phyloP scores from a whole-genome alignment of 35 echinoderm and acorn worm species.

The Patiria miniata region DNA sequence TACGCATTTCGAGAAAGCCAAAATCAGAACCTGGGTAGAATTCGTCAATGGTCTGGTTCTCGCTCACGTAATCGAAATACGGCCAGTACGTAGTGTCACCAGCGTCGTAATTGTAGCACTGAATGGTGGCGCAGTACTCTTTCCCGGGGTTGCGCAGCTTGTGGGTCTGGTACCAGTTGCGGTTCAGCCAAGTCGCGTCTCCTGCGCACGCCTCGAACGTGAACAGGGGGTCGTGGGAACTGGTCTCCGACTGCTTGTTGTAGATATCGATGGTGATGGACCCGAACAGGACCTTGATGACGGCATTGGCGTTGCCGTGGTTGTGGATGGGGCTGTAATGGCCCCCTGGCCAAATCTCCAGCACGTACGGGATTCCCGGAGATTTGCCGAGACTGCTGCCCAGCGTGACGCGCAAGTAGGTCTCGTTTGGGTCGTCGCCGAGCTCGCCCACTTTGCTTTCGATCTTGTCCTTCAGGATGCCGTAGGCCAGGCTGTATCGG shows the following conservation, averaged over 20 bases:
- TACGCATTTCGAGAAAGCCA: conserved; percentile 24
- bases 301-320: conserved; percentile 54
- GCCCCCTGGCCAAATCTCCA: conserved; percentile 40
- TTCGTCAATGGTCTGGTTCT: neutral
- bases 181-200: conserved; percentile 43
- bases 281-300: conserved; percentile 51
- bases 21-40: conserved; percentile 45
- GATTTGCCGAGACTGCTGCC: conserved; percentile 43
- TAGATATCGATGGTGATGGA: conserved; percentile 22
- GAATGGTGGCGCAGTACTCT: conserved; percentile 61
- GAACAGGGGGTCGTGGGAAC: neutral
- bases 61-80: conserved; percentile 43
- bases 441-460: conserved; percentile 28
- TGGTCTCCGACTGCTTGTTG: conserved; percentile 13
- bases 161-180: conserved; percentile 60
- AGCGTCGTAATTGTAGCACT: conserved; percentile 46
- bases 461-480: neutral
- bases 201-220: conserved; percentile 6
- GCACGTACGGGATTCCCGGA: conserved; percentile 46
- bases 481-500: conserved; percentile 36
- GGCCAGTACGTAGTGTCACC: conserved; percentile 36
- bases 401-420: conserved; percentile 39
- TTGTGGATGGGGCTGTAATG: conserved; percentile 47
- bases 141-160: conserved; percentile 22
- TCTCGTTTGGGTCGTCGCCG: neutral